phyloP scores from a whole-genome alignment of 2,888 invertebrate genomes.

The Drosophila gaucha region DNA sequence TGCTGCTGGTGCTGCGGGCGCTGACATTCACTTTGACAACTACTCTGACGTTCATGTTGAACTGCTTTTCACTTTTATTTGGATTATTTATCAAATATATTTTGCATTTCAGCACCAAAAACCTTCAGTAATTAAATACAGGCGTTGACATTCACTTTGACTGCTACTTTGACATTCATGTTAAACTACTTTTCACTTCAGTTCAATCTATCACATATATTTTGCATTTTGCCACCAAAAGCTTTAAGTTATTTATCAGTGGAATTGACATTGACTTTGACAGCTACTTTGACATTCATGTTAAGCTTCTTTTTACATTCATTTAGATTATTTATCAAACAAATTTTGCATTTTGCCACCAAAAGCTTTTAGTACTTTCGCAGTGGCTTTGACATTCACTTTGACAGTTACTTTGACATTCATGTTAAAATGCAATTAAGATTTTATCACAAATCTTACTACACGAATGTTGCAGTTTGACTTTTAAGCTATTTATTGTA shows the following conservation, averaged over 20 bases:
- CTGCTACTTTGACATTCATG: background rate
- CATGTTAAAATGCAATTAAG: accelerated
- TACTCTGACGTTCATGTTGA: background rate
- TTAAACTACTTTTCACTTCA: background rate
- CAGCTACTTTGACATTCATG: background rate
- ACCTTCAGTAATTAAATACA: background rate
- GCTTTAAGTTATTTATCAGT: too few relatives aligned
- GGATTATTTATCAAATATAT: background rate
- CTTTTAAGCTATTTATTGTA: background rate
- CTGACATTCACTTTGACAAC: slow-evolving; percentile 6
- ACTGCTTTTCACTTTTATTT: slow-evolving; percentile 1
- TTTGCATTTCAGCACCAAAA: too few relatives aligned
- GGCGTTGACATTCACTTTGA: slow-evolving; percentile 2
- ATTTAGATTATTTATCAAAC: too few relatives aligned
- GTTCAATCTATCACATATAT: too few relatives aligned
- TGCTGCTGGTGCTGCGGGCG: slow-evolving; percentile 7
- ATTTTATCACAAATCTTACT: too few relatives aligned
- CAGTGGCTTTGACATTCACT: background rate
- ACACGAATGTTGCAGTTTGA: background rate
- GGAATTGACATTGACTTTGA: background rate
- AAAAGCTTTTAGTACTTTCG: too few relatives aligned
- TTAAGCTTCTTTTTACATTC: background rate
- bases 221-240: too few relatives aligned
- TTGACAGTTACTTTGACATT: slow-evolving; percentile 1
- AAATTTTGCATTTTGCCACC: too few relatives aligned